Base-by-base conservation (phyloP, 2,113 vertebrate genomes). In the Colinus virginianus region DNA sequence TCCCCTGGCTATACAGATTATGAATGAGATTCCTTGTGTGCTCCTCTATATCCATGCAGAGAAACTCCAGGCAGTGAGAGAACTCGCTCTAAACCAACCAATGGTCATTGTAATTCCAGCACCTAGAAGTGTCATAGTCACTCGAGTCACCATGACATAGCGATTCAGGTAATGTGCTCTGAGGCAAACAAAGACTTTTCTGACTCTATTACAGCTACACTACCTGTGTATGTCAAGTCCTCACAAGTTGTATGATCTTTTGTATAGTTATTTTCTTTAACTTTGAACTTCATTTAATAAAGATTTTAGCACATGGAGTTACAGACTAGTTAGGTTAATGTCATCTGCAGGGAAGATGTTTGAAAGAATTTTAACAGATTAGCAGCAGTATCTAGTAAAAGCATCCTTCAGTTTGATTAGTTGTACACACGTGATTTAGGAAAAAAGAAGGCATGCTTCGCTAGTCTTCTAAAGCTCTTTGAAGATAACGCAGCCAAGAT, bases 381-480 rank as follows among this genome's bases (percentile, higher is more conserved):
- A 91, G 62, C 36, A 67, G 83, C 78, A 90, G 45, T 91, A 68
- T 55, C 72, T 85, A 74, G 75, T 87, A 86, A 95, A 95, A 91
- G 88, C 84, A 74, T 78, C 94, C 77, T 93, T 94, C 87, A 92
- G 87, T 28, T 63, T 90, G 84, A 94, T 95, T 82, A 95, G 94
- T 75, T 94, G 86, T 85, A 59, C 77, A 76, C 67, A 84, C 66
- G 48, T 72, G 48, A 40, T 96, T 82, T 90, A 85, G 83, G 67
- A 84, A 42, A 49, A 92, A 88, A 95, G 69, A 91, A 91, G 78
- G 87, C 64, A 84, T 83, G 88, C 95, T 96, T 95, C 90, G 53
- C 84, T 94, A 91, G 83, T 70, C 74, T 92, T 92, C 86, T 95
- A 96, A 93, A 97, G 94, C 82, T 88, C 94, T 95, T 97, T 96